phyloP scores from a whole-genome alignment of 2,888 invertebrate species.

The Rutpela maculata region DNA sequence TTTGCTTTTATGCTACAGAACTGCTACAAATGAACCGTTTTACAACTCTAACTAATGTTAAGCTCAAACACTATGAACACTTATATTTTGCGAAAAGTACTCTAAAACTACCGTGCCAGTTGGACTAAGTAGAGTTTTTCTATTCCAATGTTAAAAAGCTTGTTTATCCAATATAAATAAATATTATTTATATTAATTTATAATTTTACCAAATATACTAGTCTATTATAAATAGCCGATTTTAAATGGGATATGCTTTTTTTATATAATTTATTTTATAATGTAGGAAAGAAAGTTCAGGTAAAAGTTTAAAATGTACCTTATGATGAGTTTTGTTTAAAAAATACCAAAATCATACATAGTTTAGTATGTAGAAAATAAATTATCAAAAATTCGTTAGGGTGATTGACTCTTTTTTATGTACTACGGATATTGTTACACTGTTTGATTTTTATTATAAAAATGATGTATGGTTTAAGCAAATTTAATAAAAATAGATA shows the following conservation, averaged over 20 bases:
- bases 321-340: slow-evolving; percentile 20
- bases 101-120: slow-evolving; percentile 33
- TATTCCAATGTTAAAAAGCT: slow-evolving; percentile 39
- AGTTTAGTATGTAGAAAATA: slow-evolving; percentile 25
- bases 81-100: not conserved
- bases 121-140: slow-evolving; percentile 34
- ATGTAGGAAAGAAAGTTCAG: slow-evolving; percentile 39
- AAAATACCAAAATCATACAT: slow-evolving; percentile 21
- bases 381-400: slow-evolving; percentile 21
- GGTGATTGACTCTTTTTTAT: slow-evolving; percentile 33
- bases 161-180: slow-evolving; percentile 47
- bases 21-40: not conserved
- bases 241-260: slow-evolving; percentile 52
- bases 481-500: slow-evolving; percentile 63
- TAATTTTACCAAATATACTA: slow-evolving; percentile 58
- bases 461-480: slow-evolving; percentile 59
- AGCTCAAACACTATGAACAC: slow-evolving; percentile 8
- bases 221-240: slow-evolving; percentile 53
- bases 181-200: slow-evolving; percentile 36
- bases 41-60: not conserved
- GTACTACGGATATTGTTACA: slow-evolving; percentile 47
- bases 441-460: slow-evolving; percentile 54
- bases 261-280: slow-evolving; percentile 53
- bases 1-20: slow-evolving; percentile 1
- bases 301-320: slow-evolving; percentile 13